Base-by-base conservation (phyloP, 2,113 vertebrate genomes). In the Ceuthmochares aereus region DNA sequence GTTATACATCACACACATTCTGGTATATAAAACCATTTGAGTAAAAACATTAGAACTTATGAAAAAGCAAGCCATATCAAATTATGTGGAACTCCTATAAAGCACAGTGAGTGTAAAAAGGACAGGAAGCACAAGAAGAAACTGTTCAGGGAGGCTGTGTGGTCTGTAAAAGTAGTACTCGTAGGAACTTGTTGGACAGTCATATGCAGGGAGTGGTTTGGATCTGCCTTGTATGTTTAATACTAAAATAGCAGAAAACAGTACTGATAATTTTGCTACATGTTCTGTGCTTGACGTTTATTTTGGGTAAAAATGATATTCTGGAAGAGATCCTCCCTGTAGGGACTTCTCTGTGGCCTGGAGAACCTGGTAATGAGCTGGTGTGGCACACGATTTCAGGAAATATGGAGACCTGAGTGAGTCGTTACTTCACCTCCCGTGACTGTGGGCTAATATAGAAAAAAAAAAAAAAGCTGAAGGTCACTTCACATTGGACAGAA, bases 1-100 rank as follows among this genome's bases (percentile, higher is more conserved):
- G 56, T 70, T 96, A 83, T 84, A 79, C 47, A 95, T 92, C 70
- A 90, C 56, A 55, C 5, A 32, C 27, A 22, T 91, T 88, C 54
- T 82, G 7, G 26, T 72, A 77, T 63, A 72, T n/a, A 62, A 79
- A 96, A 40, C 34, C 2, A 45, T 80, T 89, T 78, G 13, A 68
- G 36, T 87, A 79, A 62, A 64, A 55, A 4, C 20, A 34, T 4
- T 27, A 40, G 17, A 73, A 45, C 14, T 72, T 83, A 42, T 5
- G 18, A 89, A 55, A 89, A 87, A 92, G 9, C 62, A 58, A 93
- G 25, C 16, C 6, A 4, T 5, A 58, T 14, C 10, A 84, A 91
- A 77, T 84, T 55, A 83, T 21, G 8, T 58, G 64, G 45, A 90
- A 58, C 7, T 68, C 37, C 64, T 84, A 62, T 3, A 56, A 69